phyloP scores from a whole-genome alignment of 2,888 invertebrate species.

The Globia sparganii region DNA sequence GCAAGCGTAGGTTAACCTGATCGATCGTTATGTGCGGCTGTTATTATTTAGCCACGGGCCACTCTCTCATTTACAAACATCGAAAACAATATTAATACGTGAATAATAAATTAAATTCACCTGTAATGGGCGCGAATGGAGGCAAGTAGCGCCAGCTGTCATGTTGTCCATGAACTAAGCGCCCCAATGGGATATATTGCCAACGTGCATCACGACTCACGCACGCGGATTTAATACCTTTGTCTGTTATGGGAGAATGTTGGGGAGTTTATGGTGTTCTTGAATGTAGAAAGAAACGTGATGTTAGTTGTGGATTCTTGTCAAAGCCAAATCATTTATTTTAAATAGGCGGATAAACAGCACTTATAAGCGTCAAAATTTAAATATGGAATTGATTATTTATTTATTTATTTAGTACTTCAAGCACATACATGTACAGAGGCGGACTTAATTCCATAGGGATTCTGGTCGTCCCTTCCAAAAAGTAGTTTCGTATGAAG shows the following conservation, averaged over 20 bases:
- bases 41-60: no score
- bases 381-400: no score
- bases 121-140: conserved; percentile 33
- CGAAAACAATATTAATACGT: conserved; percentile 37
- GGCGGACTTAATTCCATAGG: no score
- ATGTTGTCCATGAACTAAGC: conserved; percentile 50
- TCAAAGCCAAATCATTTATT: no score
- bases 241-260: conserved; percentile 20
- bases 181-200: conserved; percentile 43
- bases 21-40: no score
- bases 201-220: conserved; percentile 55
- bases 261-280: conserved; percentile 14
- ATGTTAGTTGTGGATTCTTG: not conserved
- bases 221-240: conserved; percentile 39
- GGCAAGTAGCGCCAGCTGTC: conserved; percentile 58
- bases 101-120: conserved; percentile 45
- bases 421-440: no score
- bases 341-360: no score
- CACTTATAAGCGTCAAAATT: no score
- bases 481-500: no score
- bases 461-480: no score
- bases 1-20: no score
- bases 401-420: no score
- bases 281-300: not conserved
- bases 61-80: conserved; percentile 17